A percentile compares a stretch with the other conserved stretches of the same genome.
These are phyloP conservation scores for Todus mexicanus DNA, from an alignment of 2,797 vertebrate genomes.

Conservation along the genomic window DNA sequence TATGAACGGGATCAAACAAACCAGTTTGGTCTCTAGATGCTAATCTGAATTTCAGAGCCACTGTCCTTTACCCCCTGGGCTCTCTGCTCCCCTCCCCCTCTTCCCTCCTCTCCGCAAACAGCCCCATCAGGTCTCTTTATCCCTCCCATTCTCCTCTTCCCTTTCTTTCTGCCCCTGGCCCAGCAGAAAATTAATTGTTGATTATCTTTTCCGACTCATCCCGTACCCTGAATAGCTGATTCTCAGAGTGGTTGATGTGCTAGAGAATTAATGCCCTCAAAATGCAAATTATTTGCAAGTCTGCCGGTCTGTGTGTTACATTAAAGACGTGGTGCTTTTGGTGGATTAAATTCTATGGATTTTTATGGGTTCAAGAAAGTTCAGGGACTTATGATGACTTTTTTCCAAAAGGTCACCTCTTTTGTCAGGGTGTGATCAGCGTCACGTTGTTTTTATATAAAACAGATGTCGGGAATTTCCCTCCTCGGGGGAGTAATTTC, in stretches of 20 bases:
- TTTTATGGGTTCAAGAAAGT: neutral
- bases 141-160: conserved; percentile 14
- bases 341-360: neutral
- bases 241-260: neutral
- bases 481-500: neutral
- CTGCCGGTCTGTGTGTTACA: rapidly evolving
- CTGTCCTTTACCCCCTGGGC: conserved; percentile 25
- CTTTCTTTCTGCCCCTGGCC: conserved; percentile 31
- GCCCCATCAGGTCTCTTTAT: neutral
- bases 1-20: conserved; percentile 28
- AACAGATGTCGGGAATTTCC: neutral
- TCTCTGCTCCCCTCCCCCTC: neutral
- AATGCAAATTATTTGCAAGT: neutral
- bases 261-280: neutral
- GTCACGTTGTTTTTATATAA: neutral
- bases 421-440: neutral
- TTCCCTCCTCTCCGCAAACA: neutral
- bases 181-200: neutral
- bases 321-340: neutral
- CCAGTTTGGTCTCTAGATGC: conserved; percentile 60
- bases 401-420: neutral
- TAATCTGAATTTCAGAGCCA: conserved; percentile 70
- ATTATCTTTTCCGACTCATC: conserved; percentile 49
- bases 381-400: neutral
- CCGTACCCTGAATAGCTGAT: neutral